phyloP scores from a whole-genome alignment of 2,888 invertebrate genomes.

The Tiliacea citrago region DNA sequence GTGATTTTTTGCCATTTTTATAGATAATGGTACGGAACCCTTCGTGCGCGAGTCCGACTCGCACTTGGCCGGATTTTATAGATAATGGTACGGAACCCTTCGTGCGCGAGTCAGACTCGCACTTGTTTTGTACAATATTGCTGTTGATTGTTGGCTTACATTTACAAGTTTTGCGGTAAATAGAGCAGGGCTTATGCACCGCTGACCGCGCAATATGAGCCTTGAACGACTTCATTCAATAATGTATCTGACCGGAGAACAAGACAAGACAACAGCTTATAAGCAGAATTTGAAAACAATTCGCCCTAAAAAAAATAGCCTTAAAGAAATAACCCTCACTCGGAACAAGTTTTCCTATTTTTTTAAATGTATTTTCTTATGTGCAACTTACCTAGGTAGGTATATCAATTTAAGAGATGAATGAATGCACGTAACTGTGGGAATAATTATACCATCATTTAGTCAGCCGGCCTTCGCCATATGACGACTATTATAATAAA shows the following conservation, averaged over 20 bases:
- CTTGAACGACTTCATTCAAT: constrained; percentile 75
- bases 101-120: no score
- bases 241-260: constrained; percentile 55
- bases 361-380: no score
- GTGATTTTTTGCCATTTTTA: no score
- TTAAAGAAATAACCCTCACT: background rate
- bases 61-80: no score
- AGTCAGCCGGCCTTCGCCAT: constrained; percentile 60
- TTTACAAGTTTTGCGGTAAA: constrained; percentile 66
- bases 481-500: background rate
- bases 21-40: no score
- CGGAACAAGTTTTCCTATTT: background rate
- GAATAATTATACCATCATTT: constrained; percentile 68
- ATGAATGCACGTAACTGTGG: constrained; percentile 14
- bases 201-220: constrained; percentile 73
- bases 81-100: no score
- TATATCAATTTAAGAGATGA: constrained; percentile 3
- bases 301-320: background rate
- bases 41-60: no score
- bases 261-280: constrained; percentile 37
- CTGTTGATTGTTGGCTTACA: constrained; percentile 33
- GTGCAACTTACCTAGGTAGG: no score
- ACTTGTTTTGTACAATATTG: constrained; percentile 25
- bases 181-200: constrained; percentile 69
- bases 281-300: constrained; percentile 12